These are phyloP conservation scores for Sitobion miscanthi DNA, from an alignment of 1,140 invertebrate species.

Conservation along the genomic window DNA sequence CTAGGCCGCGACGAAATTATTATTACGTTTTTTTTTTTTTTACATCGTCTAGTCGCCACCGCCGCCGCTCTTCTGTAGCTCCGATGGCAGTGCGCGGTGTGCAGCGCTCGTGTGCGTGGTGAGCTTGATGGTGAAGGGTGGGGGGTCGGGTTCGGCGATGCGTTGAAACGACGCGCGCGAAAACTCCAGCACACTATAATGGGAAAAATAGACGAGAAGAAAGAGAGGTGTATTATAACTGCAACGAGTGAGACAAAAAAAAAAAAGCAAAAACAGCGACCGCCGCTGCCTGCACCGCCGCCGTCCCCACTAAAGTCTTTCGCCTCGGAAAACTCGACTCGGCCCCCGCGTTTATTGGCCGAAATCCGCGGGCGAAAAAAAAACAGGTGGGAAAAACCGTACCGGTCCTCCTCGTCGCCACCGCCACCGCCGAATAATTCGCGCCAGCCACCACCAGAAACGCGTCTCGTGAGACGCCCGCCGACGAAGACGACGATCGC, in stretches of 20 bases:
- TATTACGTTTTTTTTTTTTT: background rate
- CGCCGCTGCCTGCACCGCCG: too few species aligned
- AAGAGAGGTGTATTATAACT: background rate
- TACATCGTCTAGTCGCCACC: background rate
- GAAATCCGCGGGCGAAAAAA: constrained; percentile 35
- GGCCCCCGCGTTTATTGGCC: constrained; percentile 49
- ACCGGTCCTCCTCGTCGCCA: background rate
- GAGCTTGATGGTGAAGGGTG: background rate
- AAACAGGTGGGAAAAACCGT: constrained; percentile 42
- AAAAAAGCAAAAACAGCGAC: background rate
- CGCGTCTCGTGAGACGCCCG: background rate
- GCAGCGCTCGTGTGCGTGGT: background rate
- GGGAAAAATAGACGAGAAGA: background rate
- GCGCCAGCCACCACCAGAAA: background rate
- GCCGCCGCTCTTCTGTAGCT: background rate
- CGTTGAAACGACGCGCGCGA: constrained; percentile 27
- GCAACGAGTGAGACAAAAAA: background rate
- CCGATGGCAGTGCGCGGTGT: background rate
- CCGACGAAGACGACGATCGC: background rate
- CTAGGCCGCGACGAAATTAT: constrained; percentile 6
- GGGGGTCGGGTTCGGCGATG: background rate
- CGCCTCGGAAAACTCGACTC: constrained; percentile 21
- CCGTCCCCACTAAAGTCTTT: background rate
- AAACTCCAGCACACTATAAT: background rate
- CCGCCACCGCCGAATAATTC: background rate